These are phyloP conservation scores for Dreissena polymorpha DNA, from an alignment of 1,140 invertebrate genomes.

Conservation along the genomic window DNA sequence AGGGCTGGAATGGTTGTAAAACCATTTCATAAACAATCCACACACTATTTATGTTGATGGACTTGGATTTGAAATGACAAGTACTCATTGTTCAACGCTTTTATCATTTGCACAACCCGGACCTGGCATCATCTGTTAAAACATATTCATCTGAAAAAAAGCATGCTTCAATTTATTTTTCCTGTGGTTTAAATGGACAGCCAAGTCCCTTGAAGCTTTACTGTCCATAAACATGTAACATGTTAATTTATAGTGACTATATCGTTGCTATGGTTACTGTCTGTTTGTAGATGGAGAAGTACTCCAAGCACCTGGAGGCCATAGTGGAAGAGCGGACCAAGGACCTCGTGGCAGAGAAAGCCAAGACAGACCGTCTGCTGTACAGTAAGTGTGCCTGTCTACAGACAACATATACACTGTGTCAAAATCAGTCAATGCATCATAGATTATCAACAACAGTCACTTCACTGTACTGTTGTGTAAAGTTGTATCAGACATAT, in stretches of 20 bases:
- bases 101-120: no score
- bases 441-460: no score
- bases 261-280: neutral
- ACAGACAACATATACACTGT: neutral
- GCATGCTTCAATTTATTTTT: neutral
- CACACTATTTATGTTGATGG: no score
- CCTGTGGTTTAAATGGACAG: neutral
- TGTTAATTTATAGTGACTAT: neutral
- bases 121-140: no score
- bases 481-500: no score
- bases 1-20: no score
- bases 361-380: constrained; percentile 68
- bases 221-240: neutral
- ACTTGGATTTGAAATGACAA: no score
- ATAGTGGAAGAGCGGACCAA: constrained; percentile 68
- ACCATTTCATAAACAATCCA: no score
- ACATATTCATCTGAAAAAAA: no score
- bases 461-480: no score
- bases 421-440: no score
- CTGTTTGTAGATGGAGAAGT: constrained; percentile 63
- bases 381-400: constrained; percentile 63
- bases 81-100: no score
- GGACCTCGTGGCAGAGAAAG: constrained; percentile 70
- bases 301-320: constrained; percentile 68
- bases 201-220: neutral